phyloP scores from a whole-genome alignment of 30 jellyfish, hydroid and myxozoan genomes.

The Pelagia noctiluca region DNA sequence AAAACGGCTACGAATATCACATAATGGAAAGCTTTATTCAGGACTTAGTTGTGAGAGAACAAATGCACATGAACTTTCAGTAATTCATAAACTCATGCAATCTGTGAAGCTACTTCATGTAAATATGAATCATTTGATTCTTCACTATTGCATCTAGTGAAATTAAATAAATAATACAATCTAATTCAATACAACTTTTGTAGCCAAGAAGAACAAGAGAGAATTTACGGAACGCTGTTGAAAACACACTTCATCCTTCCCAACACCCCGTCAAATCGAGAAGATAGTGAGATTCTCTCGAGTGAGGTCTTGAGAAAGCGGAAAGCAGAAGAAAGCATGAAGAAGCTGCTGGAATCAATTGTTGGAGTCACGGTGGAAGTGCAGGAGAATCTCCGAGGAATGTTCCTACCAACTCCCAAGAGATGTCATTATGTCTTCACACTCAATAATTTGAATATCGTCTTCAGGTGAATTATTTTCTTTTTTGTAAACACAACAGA shows the following conservation, averaged over 20 bases:
- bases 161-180: too few relatives aligned
- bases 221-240: conserved; percentile 49
- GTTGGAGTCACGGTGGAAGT: conserved; percentile 74
- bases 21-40: too few relatives aligned
- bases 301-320: conserved; percentile 48
- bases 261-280: conserved; percentile 2
- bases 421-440: conserved; percentile 75
- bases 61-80: too few relatives aligned
- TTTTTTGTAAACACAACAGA: too few relatives aligned
- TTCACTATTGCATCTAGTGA: too few relatives aligned
- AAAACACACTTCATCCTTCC: conserved; percentile 60
- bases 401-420: conserved; percentile 74
- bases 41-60: too few relatives aligned
- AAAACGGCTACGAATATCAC: too few relatives aligned
- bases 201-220: conserved; percentile 61
- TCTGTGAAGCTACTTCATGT: too few relatives aligned
- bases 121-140: too few relatives aligned
- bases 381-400: conserved; percentile 64
- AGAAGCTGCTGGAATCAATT: conserved; percentile 34
- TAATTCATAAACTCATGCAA: too few relatives aligned
- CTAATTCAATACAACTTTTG: too few relatives aligned
- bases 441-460: conserved; percentile 51
- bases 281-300: conserved; percentile 16
- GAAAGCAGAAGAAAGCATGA: conserved; percentile 30
- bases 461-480: conserved; percentile 55